phyloP scores from a whole-genome alignment of 1,140 invertebrate genomes.

The Vanessa atalanta region DNA sequence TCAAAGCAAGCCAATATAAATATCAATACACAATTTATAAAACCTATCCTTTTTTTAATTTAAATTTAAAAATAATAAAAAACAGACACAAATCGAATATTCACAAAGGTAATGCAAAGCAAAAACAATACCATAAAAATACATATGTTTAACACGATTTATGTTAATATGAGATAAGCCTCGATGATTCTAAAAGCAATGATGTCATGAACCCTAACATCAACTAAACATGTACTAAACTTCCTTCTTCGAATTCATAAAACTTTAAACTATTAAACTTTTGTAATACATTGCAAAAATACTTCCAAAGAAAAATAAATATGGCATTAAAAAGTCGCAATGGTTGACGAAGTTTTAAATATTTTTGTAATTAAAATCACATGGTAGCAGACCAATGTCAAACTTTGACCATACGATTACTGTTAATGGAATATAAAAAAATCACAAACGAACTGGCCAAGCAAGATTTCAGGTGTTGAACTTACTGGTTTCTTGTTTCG shows the following conservation, averaged over 20 bases:
- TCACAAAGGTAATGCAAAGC: constrained; percentile 7
- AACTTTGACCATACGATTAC: constrained; percentile 27
- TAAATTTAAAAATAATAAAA: background rate
- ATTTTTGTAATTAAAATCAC: background rate
- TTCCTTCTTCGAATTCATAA: background rate
- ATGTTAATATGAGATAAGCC: constrained; percentile 27
- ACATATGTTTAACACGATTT: constrained; percentile 5
- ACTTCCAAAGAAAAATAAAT: background rate
- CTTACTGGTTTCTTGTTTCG: constrained; percentile 13
- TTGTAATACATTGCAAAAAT: constrained; percentile 2
- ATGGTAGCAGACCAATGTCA: background rate
- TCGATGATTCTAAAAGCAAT: constrained; percentile 24
- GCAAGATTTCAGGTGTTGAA: background rate
- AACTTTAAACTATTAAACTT: background rate
- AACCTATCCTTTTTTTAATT: background rate
- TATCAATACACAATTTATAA: background rate
- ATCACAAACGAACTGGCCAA: constrained; percentile 23
- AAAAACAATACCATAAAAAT: constrained; percentile 12
- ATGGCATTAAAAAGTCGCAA: background rate
- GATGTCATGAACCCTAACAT: constrained; percentile 34
- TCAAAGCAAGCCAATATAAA: too few relatives aligned
- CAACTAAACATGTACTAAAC: background rate
- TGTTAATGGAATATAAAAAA: constrained; percentile 18
- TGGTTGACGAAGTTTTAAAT: background rate
- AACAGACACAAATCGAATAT: constrained; percentile 7